Conservation (phyloP, 2,797 vertebrate species). For the Bucorvus abyssinicus region DNA sequence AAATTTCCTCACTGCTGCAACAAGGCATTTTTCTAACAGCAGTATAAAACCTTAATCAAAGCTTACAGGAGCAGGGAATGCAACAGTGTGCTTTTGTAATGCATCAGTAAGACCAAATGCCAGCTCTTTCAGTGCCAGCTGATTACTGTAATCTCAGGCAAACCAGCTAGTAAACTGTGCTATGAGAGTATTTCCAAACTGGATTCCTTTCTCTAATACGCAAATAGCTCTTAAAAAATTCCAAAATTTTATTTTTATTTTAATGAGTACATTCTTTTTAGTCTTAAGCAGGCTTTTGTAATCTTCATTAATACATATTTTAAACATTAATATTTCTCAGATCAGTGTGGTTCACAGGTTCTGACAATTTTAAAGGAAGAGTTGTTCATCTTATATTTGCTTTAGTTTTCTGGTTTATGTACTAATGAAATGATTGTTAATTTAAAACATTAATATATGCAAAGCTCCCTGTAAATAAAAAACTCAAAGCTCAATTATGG, state of each 20-base stretch:
- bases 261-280: background rate
- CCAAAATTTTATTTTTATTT: background rate
- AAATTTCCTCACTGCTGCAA: background rate
- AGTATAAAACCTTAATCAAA: constrained; percentile 40
- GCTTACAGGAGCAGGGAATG: background rate
- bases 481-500: background rate
- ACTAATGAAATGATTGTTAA: background rate
- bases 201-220: background rate
- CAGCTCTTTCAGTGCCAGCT: background rate
- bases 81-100: background rate
- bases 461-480: constrained; percentile 1
- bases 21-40: background rate
- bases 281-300: background rate
- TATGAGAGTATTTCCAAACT: background rate
- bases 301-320: background rate
- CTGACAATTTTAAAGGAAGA: background rate
- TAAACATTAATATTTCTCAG: background rate
- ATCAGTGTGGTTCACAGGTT: background rate
- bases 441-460: background rate
- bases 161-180: background rate
- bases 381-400: background rate
- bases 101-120: constrained; percentile 28
- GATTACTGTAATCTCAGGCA: constrained; percentile 45
- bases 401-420: background rate
- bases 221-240: background rate